phyloP scores from a whole-genome alignment of 2,797 vertebrate genomes.

The Micromesistius poutassou region DNA sequence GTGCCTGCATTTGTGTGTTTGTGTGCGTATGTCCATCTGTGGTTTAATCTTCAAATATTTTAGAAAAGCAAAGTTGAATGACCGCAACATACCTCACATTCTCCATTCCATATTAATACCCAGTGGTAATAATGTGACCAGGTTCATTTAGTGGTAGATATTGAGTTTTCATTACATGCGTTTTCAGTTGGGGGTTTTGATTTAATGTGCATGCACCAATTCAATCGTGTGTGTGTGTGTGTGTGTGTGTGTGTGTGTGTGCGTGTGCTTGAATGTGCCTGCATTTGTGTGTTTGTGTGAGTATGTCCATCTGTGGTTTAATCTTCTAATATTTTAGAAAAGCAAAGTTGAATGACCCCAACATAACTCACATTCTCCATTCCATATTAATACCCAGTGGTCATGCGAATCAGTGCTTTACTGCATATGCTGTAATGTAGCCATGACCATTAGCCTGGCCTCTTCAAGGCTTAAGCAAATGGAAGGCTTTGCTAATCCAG shows the following conservation, averaged over 20 bases:
- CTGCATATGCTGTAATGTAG: not conserved
- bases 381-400: not conserved
- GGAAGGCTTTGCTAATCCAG: constrained; percentile 67
- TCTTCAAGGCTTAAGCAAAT: constrained; percentile 67
- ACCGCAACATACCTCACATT: constrained; percentile 28
- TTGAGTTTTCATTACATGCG: not conserved
- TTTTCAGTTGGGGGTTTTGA: not conserved
- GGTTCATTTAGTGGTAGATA: no score
- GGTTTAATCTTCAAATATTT: no score
- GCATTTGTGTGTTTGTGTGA: not conserved
- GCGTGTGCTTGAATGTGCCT: not conserved
- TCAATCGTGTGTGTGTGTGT: not conserved
- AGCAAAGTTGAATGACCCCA: constrained; percentile 33
- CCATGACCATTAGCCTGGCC: constrained; percentile 47
- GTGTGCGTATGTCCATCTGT: not conserved
- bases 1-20: not conserved
- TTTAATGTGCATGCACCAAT: not conserved
- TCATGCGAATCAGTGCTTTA: not conserved
- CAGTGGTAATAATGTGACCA: not conserved
- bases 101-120: not conserved
- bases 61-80: constrained; percentile 22
- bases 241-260: not conserved
- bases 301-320: not conserved
- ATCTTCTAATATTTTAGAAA: no score
- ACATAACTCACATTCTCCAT: constrained; percentile 15